Evolutionary conservation across 2,113 vertebrate species (phyloP).

Genomic region (Phalacrocorax brasilianus): DNA sequence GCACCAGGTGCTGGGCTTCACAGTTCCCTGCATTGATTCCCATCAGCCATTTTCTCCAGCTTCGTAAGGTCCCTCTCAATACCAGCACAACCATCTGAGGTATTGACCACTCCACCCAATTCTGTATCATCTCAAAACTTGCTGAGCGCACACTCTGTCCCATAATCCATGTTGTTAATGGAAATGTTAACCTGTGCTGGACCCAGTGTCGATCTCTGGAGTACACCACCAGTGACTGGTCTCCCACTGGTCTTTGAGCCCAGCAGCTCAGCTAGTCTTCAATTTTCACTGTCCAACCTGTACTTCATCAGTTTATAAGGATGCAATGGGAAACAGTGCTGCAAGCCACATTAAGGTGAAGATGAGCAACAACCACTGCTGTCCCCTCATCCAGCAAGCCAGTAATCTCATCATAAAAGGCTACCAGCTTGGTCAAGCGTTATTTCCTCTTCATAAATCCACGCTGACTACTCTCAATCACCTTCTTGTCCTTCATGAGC

Average conservation of each 20-base stretch:
- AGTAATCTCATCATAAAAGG: background rate
- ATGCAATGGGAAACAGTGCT: background rate
- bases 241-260: background rate
- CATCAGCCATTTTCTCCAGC: background rate
- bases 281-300: background rate
- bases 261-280: background rate
- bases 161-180: background rate
- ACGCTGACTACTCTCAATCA: background rate
- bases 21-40: accelerated
- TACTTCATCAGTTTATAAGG: background rate
- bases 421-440: background rate
- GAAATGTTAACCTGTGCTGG: background rate
- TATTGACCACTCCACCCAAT: background rate
- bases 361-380: background rate
- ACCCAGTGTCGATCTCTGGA: accelerated
- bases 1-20: background rate
- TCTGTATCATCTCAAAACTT: background rate
- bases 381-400: background rate
- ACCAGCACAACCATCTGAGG: background rate
- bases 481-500: background rate
- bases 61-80: background rate
- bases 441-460: background rate
- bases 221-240: background rate
- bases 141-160: background rate
- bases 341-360: background rate